These are phyloP conservation scores for Priapulus caudatus DNA, from an alignment of 2,888 invertebrate species.

Conservation along the genomic window DNA sequence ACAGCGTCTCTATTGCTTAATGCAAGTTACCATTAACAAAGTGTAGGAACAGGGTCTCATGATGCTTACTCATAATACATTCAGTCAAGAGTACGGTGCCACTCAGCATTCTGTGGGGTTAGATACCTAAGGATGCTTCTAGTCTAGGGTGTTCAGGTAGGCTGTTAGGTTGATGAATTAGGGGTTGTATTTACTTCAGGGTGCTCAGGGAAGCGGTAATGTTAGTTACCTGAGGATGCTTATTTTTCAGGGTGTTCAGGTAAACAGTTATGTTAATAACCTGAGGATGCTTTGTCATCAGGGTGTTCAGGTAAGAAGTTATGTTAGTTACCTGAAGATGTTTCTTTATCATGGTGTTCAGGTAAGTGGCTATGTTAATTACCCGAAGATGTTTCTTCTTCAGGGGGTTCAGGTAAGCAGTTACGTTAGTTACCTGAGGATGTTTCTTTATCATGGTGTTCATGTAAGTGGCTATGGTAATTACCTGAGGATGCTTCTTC, in stretches of 20 bases:
- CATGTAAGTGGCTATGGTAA: conserved; percentile 29
- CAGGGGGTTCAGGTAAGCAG: conserved; percentile 73
- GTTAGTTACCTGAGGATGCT: conserved; percentile 70
- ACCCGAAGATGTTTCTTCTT: conserved; percentile 81
- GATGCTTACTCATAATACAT: too few species aligned
- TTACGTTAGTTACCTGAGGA: too few species aligned
- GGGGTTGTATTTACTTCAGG: conserved; percentile 30
- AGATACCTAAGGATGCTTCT: too few species aligned
- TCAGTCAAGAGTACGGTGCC: background rate
- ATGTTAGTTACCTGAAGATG: conserved; percentile 87
- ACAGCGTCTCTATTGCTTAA: too few species aligned
- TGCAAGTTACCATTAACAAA: too few species aligned
- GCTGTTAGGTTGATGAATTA: conserved; percentile 24
- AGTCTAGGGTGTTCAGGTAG: conserved; percentile 29
- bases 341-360: conserved; percentile 72
- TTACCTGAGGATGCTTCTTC: conserved; percentile 52
- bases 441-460: too few species aligned
- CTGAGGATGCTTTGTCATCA: conserved; percentile 77
- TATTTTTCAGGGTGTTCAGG: conserved; percentile 75
- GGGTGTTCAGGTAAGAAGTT: conserved; percentile 79
- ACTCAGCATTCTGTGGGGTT: background rate
- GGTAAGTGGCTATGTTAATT: conserved; percentile 84
- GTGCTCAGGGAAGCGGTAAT: too few species aligned
- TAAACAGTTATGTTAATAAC: conserved; percentile 88
- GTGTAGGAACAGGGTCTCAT: too few species aligned